Evolutionary conservation across 1,140 invertebrate species (phyloP).

Genomic region (Scylla paramamosain): DNA sequence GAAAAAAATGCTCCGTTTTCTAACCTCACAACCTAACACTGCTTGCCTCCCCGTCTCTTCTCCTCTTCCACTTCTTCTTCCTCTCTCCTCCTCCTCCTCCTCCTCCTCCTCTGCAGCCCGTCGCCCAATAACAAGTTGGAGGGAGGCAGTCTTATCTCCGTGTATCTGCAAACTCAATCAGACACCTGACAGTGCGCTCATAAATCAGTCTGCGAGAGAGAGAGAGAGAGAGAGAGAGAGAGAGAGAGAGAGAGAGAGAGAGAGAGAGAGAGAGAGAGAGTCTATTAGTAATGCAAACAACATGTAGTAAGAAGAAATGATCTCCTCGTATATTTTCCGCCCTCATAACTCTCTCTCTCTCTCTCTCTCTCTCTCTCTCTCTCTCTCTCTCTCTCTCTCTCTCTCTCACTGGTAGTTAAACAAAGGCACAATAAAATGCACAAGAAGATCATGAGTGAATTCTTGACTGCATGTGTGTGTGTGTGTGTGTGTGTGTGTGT

Average conservation of each 20-base stretch:
- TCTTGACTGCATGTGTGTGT: too few relatives aligned
- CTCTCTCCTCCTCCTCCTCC: not conserved
- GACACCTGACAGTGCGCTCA: slow-evolving; percentile 59
- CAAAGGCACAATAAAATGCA: too few relatives aligned
- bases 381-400: not conserved
- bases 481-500: too few relatives aligned
- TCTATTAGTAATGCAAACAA: too few relatives aligned
- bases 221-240: not conserved
- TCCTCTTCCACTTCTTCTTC: not conserved
- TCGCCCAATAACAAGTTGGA: slow-evolving; percentile 53
- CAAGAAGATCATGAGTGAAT: too few relatives aligned
- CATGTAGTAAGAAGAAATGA: too few relatives aligned
- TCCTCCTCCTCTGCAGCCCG: not conserved
- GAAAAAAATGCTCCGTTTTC: too few relatives aligned
- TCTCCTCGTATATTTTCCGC: not conserved
- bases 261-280: not conserved
- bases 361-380: slow-evolving; percentile 39
- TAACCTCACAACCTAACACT: too few relatives aligned
- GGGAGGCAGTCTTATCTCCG: slow-evolving; percentile 45
- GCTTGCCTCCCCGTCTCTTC: not conserved
- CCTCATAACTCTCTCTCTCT: not conserved
- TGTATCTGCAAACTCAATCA: slow-evolving; percentile 66
- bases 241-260: slow-evolving; percentile 31
- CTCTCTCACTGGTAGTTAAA: not conserved
- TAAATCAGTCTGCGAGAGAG: slow-evolving; percentile 35